Base-by-base conservation (phyloP, 2,888 invertebrate species). In the Epistrophe eligans region DNA sequence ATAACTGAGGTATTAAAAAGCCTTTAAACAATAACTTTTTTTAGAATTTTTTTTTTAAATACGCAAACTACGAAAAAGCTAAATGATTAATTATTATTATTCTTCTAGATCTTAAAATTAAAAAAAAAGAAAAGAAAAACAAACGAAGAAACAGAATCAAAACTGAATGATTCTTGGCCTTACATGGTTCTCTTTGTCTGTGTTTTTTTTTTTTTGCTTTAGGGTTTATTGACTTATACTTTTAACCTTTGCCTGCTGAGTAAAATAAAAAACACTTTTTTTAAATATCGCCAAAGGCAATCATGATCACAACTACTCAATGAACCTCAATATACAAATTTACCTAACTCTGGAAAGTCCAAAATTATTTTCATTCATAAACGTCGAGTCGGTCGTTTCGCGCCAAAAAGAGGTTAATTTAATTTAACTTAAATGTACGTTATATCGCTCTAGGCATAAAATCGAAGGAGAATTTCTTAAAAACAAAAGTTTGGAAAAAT, bases 311-410 rank as follows among this genome's bases (percentile, higher is more conserved):
- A 79, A 79, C 57, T 79, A 79, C 83, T 83, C 83, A 83, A 83
- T 79, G 83, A 79, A 64, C 32, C 15, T 52, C 50, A 70, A 35
- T 45, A 64, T 0, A 48, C 1, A 48, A n/a, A n/a, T n/a, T n/a
- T n/a, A n/a, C n/a, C n/a, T n/a, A n/a, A n/a, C n/a, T n/a, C 38
- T 73, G 66, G 77, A 64, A 64, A 77, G 48, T 48, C 66, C 24
- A 77, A 82, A 77, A 81, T 60, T 38, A 52, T 66, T 82, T 82
- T 82, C 82, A 82, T 82, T 82, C 82, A 82, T 77, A 82, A 82
- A 82, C 38, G 50, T 50, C 17, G 48, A 9, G 55, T 55, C n/a
- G 17, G 5, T 58, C 35, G 58, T 58, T 66, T 77, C 64, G 48
- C 43, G 48, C 43, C 45, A 60, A 67, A 62, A 76, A 64, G 9